These are phyloP conservation scores for Halesus radiatus DNA, from an alignment of 1,140 invertebrate species.

Conservation along the genomic window DNA sequence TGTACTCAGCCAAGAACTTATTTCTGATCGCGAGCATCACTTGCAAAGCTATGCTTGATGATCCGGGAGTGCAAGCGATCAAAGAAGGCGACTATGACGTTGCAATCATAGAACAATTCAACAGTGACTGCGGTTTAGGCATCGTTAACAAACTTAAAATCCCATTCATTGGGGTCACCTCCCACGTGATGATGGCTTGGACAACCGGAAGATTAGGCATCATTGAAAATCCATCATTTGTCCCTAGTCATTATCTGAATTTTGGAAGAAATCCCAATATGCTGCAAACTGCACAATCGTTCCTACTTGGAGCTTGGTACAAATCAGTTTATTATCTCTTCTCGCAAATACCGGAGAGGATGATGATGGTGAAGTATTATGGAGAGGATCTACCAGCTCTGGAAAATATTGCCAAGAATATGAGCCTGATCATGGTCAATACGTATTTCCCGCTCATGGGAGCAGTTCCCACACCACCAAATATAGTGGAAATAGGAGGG, in stretches of 20 bases:
- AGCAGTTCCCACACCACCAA: conserved; percentile 69
- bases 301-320: conserved; percentile 63
- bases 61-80: conserved; percentile 66
- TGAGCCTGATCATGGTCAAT: conserved; percentile 72
- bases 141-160: conserved; percentile 74
- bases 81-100: conserved; percentile 74
- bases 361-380: conserved; percentile 69
- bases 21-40: conserved; percentile 65
- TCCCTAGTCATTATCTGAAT: conserved; percentile 71
- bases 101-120: conserved; percentile 78
- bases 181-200: conserved; percentile 74
- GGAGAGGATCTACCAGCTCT: conserved; percentile 71
- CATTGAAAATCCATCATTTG: conserved; percentile 72
- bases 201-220: conserved; percentile 71
- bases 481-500: conserved; percentile 74
- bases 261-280: conserved; percentile 72
- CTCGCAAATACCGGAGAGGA: conserved; percentile 63
- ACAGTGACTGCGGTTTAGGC: conserved; percentile 77
- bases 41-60: conserved; percentile 65
- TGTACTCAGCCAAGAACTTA: conserved; percentile 47
- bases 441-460: conserved; percentile 71
- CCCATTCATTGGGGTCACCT: conserved; percentile 73
- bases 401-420: conserved; percentile 68
- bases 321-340: conserved; percentile 61
- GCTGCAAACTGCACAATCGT: conserved; percentile 64